A percentile compares a stretch with the other conserved stretches of the same genome.
Evolutionary conservation across 2,113 vertebrate genomes (phyloP).

Genomic region (Smithornis capensis): DNA sequence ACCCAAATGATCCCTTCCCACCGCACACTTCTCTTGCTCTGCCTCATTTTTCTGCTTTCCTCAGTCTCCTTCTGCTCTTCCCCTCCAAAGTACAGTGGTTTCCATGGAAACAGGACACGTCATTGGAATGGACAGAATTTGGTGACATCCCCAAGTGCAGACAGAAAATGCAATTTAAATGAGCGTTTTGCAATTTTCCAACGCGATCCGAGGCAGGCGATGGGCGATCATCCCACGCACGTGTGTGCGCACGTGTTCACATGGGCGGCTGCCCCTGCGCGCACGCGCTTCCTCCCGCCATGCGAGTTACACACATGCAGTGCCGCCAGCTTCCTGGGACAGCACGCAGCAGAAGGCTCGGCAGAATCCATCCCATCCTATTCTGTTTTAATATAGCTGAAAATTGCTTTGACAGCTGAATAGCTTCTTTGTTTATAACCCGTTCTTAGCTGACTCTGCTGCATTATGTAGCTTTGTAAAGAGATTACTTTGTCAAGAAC

Average conservation of each 20-base stretch:
- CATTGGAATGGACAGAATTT: not conserved
- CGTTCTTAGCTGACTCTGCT: conserved; percentile 27
- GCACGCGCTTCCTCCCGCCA: not conserved
- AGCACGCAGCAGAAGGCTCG: not conserved
- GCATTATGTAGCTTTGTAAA: conserved; percentile 47
- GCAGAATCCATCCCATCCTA: not conserved
- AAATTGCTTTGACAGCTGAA: conserved; percentile 66
- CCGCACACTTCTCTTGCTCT: not conserved
- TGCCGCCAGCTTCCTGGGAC: not conserved
- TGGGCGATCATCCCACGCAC: accelerated
- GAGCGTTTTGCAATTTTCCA: not conserved
- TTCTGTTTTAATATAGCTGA: conserved; percentile 32
- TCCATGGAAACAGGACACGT: conserved; percentile 43
- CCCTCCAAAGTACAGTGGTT: conserved; percentile 7
- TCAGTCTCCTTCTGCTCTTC: not conserved
- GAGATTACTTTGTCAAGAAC: conserved; percentile 56
- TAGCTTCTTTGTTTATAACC: conserved; percentile 60
- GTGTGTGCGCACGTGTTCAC: not conserved
- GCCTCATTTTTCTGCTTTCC: not conserved
- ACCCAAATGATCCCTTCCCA: not conserved
- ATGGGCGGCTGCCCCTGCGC: not conserved
- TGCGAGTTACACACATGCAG: not conserved
- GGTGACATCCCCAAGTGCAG: not conserved
- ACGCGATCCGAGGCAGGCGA: not conserved
- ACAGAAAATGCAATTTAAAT: not conserved